Conservation (phyloP, 2,888 invertebrate species). For the Seira sanloemensis region DNA sequence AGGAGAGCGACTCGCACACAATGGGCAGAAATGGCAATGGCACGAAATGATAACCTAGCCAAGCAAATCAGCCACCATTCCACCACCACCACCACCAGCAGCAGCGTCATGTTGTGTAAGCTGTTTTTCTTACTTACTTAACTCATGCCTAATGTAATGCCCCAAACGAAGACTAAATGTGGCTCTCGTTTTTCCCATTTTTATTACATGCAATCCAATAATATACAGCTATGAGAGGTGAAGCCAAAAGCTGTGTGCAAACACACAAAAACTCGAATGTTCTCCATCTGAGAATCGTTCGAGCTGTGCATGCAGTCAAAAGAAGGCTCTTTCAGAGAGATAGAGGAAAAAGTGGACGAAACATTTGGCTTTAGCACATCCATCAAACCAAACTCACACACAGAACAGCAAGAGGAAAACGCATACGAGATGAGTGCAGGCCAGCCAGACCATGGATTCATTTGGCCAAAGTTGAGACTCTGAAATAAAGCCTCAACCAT, state of each 20-base stretch:
- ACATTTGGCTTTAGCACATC: neutral
- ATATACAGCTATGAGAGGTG: too few species aligned
- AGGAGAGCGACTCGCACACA: neutral
- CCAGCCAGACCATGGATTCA: neutral
- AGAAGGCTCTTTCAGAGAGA: conserved; percentile 1
- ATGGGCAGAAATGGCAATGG: conserved; percentile 15
- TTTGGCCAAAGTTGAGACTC: neutral
- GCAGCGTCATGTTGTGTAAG: neutral
- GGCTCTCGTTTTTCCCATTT: neutral
- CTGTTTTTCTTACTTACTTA: neutral
- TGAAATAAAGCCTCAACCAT: neutral
- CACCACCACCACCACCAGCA: neutral
- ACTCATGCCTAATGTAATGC: neutral
- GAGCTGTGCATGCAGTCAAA: too few species aligned
- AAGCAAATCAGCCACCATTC: neutral
- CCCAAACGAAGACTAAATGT: too few species aligned
- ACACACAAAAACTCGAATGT: too few species aligned
- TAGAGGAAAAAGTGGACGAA: neutral
- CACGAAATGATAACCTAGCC: conserved; percentile 14
- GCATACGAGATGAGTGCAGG: neutral
- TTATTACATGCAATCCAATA: too few species aligned
- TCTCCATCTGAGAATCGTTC: too few species aligned
- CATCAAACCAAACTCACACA: neutral
- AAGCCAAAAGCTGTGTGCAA: too few species aligned
- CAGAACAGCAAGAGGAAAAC: neutral